phyloP scores from a whole-genome alignment of 2,113 vertebrate genomes.

The Mormyrus lacerda region DNA sequence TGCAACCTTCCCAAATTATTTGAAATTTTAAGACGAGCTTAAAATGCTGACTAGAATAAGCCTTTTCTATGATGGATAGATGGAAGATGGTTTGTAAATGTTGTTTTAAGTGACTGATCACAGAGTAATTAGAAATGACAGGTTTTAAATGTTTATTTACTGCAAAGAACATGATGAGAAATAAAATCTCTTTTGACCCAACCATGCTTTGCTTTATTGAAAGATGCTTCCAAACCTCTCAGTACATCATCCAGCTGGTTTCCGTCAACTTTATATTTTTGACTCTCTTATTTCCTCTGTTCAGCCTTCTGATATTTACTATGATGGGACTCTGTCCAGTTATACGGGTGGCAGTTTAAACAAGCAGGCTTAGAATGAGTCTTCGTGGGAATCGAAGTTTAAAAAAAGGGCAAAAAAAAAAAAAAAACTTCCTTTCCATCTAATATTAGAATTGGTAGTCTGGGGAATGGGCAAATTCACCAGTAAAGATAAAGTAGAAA shows the following conservation, averaged over 20 bases:
- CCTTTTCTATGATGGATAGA: background rate
- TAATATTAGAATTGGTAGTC: slow-evolving; percentile 53
- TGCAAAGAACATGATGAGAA: background rate
- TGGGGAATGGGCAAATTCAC: slow-evolving; percentile 41
- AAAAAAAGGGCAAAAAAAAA: slow-evolving; percentile 33
- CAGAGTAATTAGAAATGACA: background rate
- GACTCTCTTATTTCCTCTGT: slow-evolving; percentile 18
- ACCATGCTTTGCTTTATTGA: background rate
- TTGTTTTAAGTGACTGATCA: background rate
- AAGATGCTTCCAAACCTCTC: background rate
- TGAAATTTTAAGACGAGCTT: background rate
- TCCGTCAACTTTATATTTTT: slow-evolving; percentile 32
- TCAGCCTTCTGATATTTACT: slow-evolving; percentile 43
- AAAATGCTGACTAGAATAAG: background rate
- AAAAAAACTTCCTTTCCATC: slow-evolving; percentile 42
- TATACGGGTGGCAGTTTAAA: slow-evolving; percentile 47
- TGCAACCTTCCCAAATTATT: background rate
- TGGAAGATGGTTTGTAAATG: background rate
- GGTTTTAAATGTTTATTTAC: background rate
- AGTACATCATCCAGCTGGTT: slow-evolving; percentile 31
- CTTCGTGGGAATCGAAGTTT: slow-evolving; percentile 53
- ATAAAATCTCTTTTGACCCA: background rate
- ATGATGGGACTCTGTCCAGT: slow-evolving; percentile 47
- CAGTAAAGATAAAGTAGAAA: slow-evolving; percentile 17
- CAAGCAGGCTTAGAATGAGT: slow-evolving; percentile 41